Evolutionary conservation across 2,797 vertebrate genomes (phyloP).

Genomic region (Gobio occitaniae): DNA sequence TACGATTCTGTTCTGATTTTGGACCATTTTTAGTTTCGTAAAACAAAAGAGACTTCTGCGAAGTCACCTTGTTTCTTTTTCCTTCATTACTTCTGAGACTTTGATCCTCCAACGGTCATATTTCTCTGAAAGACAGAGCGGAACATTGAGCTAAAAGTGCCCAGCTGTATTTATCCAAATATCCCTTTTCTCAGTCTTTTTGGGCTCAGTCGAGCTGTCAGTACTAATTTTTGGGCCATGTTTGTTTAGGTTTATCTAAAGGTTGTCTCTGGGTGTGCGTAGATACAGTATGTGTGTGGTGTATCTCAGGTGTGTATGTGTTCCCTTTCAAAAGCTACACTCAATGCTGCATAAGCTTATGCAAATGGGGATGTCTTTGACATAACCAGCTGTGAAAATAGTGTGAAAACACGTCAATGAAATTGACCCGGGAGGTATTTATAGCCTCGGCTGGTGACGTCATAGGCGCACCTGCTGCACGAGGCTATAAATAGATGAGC

Average conservation of each 20-base stretch:
- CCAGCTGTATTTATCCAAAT: conserved; percentile 26
- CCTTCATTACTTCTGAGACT: neutral
- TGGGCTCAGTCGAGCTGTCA: neutral
- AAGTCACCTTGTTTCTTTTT: neutral
- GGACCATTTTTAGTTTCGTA: neutral
- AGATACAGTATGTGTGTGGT: conserved; percentile 17
- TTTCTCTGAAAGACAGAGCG: conserved; percentile 2
- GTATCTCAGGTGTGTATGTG: conserved; percentile 16
- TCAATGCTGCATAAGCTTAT: too few relatives aligned
- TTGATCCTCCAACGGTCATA: conserved; percentile 24
- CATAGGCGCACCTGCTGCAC: too few relatives aligned
- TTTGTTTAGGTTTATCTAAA: conserved; percentile 23
- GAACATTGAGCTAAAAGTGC: conserved; percentile 14
- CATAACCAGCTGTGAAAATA: too few relatives aligned
- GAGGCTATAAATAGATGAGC: too few relatives aligned
- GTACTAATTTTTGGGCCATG: neutral
- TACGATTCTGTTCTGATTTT: conserved; percentile 12
- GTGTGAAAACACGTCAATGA: too few relatives aligned
- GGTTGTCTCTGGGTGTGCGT: conserved; percentile 1
- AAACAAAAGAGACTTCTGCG: neutral
- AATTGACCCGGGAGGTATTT: too few relatives aligned
- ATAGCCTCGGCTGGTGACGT: too few relatives aligned
- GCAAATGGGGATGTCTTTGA: too few relatives aligned
- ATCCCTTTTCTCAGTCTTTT: conserved; percentile 5
- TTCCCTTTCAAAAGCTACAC: too few relatives aligned